phyloP scores from a whole-genome alignment of 1,140 invertebrate genomes.

The Helicoverpa armigera region DNA sequence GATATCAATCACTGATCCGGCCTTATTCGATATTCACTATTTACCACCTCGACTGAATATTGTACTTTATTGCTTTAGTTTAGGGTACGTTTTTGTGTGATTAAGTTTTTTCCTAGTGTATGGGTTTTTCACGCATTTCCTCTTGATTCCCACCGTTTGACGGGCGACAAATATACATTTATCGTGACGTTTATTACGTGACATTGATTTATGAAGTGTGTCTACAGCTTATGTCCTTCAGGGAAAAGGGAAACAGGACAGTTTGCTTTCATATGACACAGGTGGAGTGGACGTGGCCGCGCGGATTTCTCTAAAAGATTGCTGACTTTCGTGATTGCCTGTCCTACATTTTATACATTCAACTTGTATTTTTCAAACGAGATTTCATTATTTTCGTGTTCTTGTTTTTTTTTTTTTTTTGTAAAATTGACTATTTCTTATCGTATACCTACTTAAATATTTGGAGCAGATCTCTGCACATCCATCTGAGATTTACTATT shows the following conservation, averaged over 20 bases:
- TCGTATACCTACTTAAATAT: too few relatives aligned
- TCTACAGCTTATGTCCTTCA: conserved; percentile 2
- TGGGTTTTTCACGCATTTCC: conserved; percentile 47
- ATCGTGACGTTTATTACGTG: conserved; percentile 59
- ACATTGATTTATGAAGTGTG: conserved; percentile 57
- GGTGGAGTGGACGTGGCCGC: conserved; percentile 1
- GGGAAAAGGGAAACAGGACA: conserved; percentile 20
- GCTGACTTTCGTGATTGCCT: neutral
- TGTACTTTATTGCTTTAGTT: neutral
- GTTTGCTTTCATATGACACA: neutral
- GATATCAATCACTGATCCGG: conserved; percentile 46
- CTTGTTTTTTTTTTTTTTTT: neutral
- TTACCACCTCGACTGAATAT: neutral
- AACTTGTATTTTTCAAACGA: neutral
- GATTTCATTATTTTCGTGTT: neutral
- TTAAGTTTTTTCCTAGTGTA: conserved; percentile 24
- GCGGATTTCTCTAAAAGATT: neutral
- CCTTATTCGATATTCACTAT: conserved; percentile 42
- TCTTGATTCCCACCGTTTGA: conserved; percentile 51
- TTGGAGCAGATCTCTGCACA: too few relatives aligned
- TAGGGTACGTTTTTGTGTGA: conserved; percentile 6
- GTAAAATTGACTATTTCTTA: neutral
- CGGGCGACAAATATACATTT: conserved; percentile 60
- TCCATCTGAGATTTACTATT: neutral
- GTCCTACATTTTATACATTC: neutral